Base-by-base conservation (phyloP, 2,797 vertebrate genomes). In the Aphelocoma californica region DNA sequence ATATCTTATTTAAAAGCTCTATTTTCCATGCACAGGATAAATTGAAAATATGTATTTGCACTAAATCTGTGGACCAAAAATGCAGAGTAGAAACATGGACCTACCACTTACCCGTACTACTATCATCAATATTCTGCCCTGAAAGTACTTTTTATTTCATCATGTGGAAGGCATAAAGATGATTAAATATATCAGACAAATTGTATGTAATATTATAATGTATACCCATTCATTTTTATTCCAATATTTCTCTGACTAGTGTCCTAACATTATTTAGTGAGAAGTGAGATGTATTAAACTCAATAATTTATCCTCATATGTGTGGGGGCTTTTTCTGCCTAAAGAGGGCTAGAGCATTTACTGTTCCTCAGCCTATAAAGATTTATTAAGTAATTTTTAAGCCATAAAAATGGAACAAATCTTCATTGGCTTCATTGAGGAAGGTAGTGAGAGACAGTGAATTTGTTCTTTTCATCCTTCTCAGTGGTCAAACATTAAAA, bases 381-480 rank as follows among this genome's bases (percentile, higher is more conserved):
- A 92, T 75, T 87, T 81, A 88, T 84, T 56, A 87, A 72, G n/a
- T 66, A 73, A 91, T 77, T 90, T 86, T 66, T 70, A 61, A 92
- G 74, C 19, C 28, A 79, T 34, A 72, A 90, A 92, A 60, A 61
- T 54, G 9, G 28, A 44, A 86, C 57, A 92, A 88, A 29, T 70
- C 24, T 71, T 74, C 9, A 32, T 56, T 0, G 3, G 12, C 53
- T 71, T 82, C 73, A 31, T 31, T 42, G 42, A 77, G 15, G 45
- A 88, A 79, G 20, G 14, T 10, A 85, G n/a, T 60, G 56, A 79
- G 51, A 86, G 58, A 40, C 44, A 47, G 21, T 28, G 53, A 84
- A 80, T 44, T 89, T 73, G 20, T 51, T 87, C 71, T 58, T 93
- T 73, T 73, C 45, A 53, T 86, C 57, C 40, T 84, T 93, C 60